Evolutionary conservation across 2,113 vertebrate species (phyloP).

Genomic region (Oncorhynchus masou): DNA sequence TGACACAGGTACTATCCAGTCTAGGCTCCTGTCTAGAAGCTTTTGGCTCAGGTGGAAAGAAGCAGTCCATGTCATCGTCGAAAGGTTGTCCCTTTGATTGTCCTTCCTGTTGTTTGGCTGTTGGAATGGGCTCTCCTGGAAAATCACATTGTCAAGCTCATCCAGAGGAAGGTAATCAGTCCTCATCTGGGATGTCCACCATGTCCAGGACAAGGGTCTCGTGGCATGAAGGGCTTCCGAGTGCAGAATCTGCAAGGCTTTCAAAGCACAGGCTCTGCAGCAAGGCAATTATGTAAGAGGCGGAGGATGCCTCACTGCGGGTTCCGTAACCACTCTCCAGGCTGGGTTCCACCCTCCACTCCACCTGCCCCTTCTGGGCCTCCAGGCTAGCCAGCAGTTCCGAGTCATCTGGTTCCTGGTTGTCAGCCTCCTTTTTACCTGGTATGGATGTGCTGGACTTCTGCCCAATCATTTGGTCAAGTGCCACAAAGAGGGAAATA

Average conservation of each 20-base stretch:
- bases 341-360: conserved; percentile 1
- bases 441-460: background rate
- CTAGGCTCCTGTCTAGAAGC: conserved; percentile 5
- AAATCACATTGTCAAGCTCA: conserved; percentile 75
- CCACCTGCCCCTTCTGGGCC: conserved; percentile 66
- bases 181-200: conserved; percentile 68
- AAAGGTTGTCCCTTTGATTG: conserved; percentile 15
- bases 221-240: conserved; percentile 13
- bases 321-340: conserved; percentile 78
- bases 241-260: background rate
- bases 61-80: conserved; percentile 53
- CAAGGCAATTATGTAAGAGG: conserved; percentile 33
- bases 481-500: too few relatives aligned
- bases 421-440: conserved; percentile 48
- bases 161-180: conserved; percentile 82
- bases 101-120: background rate
- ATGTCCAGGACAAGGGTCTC: conserved; percentile 11
- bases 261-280: conserved; percentile 41
- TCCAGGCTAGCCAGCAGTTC: conserved; percentile 85
- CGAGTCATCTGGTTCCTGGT: conserved; percentile 78
- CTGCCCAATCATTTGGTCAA: conserved; percentile 19
- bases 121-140: conserved; percentile 62
- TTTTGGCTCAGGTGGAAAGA: conserved; percentile 18
- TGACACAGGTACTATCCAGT: too few relatives aligned
- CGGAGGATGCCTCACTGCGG: conserved; percentile 35